phyloP scores from a whole-genome alignment of 2,797 vertebrate genomes.

The Melanotaenia parkinsoni region DNA sequence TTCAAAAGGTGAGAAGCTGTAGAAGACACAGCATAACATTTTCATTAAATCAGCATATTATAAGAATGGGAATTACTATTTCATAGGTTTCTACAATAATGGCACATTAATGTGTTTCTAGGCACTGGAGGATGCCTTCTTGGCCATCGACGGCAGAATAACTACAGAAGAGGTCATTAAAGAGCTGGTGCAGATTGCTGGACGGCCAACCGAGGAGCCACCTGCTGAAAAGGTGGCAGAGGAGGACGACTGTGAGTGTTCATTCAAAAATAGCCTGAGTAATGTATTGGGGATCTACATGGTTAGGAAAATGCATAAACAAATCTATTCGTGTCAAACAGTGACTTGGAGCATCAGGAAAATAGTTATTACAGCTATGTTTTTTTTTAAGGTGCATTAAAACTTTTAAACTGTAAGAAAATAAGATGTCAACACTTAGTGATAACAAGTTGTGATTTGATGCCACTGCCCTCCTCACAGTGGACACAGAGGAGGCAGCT shows the following conservation, averaged over 20 bases:
- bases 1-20: slow-evolving; percentile 89
- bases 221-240: slow-evolving; percentile 93
- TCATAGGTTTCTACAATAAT: neutral
- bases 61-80: neutral
- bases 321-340: neutral
- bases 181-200: slow-evolving; percentile 94
- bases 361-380: too few species aligned
- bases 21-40: neutral
- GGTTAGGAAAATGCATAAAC: neutral
- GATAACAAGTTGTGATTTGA: neutral
- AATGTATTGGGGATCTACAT: neutral
- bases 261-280: neutral
- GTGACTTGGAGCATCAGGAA: neutral
- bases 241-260: slow-evolving; percentile 92
- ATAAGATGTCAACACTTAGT: neutral
- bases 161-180: slow-evolving; percentile 96
- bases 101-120: slow-evolving; percentile 51
- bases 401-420: neutral
- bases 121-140: slow-evolving; percentile 97
- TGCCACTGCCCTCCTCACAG: slow-evolving; percentile 66
- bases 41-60: neutral
- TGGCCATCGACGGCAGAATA: slow-evolving; percentile 93
- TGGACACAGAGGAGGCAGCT: slow-evolving; percentile 97
- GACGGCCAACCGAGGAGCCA: slow-evolving; percentile 89
- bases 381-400: neutral